Percentiles rank a stretch among this genome's conserved stretches.
phyloP scores from a whole-genome alignment of 2,888 invertebrate species.

The Agrotis puta region DNA sequence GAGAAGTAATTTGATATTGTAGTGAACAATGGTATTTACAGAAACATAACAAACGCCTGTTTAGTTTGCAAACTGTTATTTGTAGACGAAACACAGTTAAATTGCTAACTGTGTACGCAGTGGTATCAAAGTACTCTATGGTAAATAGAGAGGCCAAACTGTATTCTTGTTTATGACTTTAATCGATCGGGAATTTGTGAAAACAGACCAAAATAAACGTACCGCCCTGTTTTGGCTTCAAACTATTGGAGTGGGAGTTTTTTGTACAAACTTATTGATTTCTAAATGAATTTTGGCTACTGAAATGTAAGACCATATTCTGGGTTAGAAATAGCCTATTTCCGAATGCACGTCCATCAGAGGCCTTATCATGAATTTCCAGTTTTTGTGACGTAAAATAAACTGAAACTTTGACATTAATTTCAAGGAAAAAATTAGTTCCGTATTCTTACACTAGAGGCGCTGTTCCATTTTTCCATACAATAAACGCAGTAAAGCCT shows the following conservation, averaged over 20 bases:
- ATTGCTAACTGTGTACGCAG: slow-evolving; percentile 47
- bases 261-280: too few species aligned
- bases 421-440: too few species aligned
- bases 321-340: too few species aligned
- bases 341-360: too few species aligned
- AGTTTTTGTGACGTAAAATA: too few species aligned
- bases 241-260: not conserved
- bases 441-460: too few species aligned
- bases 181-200: slow-evolving; percentile 28
- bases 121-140: slow-evolving; percentile 18
- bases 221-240: slow-evolving; percentile 3
- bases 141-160: slow-evolving; percentile 44
- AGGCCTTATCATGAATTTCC: too few species aligned
- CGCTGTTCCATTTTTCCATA: too few species aligned
- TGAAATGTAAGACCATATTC: too few species aligned
- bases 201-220: slow-evolving; percentile 15
- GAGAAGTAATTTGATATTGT: slow-evolving; percentile 25
- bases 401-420: too few species aligned
- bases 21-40: slow-evolving; percentile 11
- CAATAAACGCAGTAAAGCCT: too few species aligned
- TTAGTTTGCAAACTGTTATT: slow-evolving; percentile 37
- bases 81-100: slow-evolving; percentile 50
- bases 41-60: slow-evolving; percentile 31
- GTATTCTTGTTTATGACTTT: slow-evolving; percentile 42
- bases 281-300: too few species aligned